Conservation (phyloP, 2,113 vertebrate species). For the Mesoclemmys tuberculata region DNA sequence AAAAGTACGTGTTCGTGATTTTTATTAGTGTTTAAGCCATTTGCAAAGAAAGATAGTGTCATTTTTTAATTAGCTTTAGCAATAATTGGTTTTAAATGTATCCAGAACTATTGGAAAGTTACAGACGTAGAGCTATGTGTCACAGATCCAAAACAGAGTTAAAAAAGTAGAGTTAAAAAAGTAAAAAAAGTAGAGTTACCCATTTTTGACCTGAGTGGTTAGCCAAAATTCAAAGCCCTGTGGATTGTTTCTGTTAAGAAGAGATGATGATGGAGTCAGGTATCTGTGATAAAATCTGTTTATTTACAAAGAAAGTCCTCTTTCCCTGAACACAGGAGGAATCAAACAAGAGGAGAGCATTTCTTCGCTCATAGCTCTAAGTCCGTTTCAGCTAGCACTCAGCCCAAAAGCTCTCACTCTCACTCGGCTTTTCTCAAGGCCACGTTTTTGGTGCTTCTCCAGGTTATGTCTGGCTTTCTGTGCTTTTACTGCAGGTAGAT, state of each 20-base stretch:
- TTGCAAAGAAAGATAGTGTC: conserved; percentile 17
- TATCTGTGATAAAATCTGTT: neutral
- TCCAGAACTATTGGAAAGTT: neutral
- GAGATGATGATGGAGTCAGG: neutral
- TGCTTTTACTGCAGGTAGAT: too few relatives aligned
- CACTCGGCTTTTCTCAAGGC: neutral
- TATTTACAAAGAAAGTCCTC: neutral
- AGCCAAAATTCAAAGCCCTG: neutral
- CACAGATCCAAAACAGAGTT: neutral
- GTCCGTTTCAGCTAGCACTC: neutral
- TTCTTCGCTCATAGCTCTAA: neutral
- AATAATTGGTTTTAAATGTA: conserved; percentile 16
- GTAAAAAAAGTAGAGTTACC: too few relatives aligned
- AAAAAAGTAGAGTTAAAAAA: neutral
- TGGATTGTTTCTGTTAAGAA: neutral
- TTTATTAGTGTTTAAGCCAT: conserved; percentile 12
- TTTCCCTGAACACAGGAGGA: neutral
- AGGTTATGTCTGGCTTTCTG: too few relatives aligned
- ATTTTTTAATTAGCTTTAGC: conserved; percentile 38
- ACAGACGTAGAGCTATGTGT: neutral
- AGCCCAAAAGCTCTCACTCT: neutral
- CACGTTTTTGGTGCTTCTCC: too few relatives aligned
- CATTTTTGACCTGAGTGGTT: neutral
- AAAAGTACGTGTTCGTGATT: conserved; percentile 81
- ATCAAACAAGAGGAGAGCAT: neutral